A percentile compares a stretch with the other conserved stretches of the same genome.
Conservation (phyloP, 2,797 vertebrate genomes). For the Potorous gilbertii region DNA sequence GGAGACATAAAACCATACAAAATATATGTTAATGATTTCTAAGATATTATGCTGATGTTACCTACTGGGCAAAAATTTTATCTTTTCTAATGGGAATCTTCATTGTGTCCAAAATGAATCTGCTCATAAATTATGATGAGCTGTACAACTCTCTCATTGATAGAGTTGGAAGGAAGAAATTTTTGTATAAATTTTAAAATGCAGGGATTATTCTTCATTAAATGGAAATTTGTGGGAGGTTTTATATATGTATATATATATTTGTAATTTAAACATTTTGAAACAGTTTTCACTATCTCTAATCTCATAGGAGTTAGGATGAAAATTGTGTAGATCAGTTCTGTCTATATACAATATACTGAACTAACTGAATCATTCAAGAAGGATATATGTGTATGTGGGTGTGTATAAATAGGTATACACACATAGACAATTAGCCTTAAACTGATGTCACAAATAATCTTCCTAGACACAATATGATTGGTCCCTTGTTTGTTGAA, state of each 20-base stretch:
- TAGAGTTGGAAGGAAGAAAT: conserved; percentile 2
- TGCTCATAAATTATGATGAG: not conserved
- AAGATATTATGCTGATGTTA: conserved; percentile 16
- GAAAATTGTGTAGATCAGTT: conserved; percentile 17
- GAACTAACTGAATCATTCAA: not conserved
- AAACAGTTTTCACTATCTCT: conserved; percentile 6
- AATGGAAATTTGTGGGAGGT: conserved; percentile 18
- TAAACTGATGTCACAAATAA: not conserved
- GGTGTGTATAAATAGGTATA: not conserved
- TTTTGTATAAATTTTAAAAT: conserved; percentile 47
- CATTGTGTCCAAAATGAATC: conserved; percentile 19
- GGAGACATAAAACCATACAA: not conserved
- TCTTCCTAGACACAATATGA: conserved; percentile 17
- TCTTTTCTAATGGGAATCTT: conserved; percentile 27
- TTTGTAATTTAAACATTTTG: conserved; percentile 13
- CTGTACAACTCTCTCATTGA: conserved; percentile 6
- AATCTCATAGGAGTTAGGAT: conserved; percentile 12
- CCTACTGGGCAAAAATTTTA: conserved; percentile 10
- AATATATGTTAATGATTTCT: conserved; percentile 5
- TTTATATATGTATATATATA: not conserved
- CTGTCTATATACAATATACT: not conserved
- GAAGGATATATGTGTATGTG: not conserved
- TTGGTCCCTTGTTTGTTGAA: conserved; percentile 66
- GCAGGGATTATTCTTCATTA: conserved; percentile 48
- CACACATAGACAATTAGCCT: not conserved